phyloP scores from a whole-genome alignment of 2,797 vertebrate genomes.

The Melanotaenia parkinsoni region DNA sequence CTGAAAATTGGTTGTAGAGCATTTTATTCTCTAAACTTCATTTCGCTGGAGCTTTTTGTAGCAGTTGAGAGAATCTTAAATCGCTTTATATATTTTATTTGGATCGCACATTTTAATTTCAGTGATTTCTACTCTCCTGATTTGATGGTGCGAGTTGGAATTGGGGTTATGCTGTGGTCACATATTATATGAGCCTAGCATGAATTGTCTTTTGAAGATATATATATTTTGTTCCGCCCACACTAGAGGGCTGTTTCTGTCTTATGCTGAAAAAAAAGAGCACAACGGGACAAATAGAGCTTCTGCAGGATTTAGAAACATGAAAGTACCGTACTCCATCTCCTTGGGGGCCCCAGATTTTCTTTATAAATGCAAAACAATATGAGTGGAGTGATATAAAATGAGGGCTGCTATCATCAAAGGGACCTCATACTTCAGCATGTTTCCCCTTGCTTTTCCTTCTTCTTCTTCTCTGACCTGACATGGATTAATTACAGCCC shows the following conservation, averaged over 20 bases:
- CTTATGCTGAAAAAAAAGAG: conserved; percentile 48
- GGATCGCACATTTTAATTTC: conserved; percentile 66
- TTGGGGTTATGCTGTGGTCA: conserved; percentile 71
- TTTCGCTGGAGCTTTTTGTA: conserved; percentile 56
- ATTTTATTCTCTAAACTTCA: conserved; percentile 68
- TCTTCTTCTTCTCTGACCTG: conserved; percentile 70
- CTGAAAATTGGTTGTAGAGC: conserved; percentile 69
- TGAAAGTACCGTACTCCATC: conserved; percentile 73
- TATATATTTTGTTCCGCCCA: conserved; percentile 46
- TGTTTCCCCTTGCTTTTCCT: conserved; percentile 52
- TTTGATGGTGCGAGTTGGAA: conserved; percentile 63
- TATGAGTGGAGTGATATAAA: conserved; percentile 29
- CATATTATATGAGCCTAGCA: conserved; percentile 56
- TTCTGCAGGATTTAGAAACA: conserved; percentile 75
- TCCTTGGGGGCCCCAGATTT: conserved; percentile 74
- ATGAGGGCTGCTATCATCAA: conserved; percentile 76
- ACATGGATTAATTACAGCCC: conserved; percentile 83
- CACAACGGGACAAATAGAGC: conserved; percentile 67
- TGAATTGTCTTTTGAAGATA: conserved; percentile 69
- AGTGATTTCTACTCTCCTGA: conserved; percentile 57
- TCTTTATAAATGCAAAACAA: conserved; percentile 75
- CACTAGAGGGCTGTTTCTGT: conserved; percentile 37
- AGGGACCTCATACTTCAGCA: conserved; percentile 76
- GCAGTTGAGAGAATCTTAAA: conserved; percentile 56
- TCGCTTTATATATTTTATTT: conserved; percentile 57